Percentiles rank a stretch among this genome's conserved stretches.
Evolutionary conservation across 2,797 vertebrate genomes (phyloP).

Genomic region (Taeniopygia guttata): DNA sequence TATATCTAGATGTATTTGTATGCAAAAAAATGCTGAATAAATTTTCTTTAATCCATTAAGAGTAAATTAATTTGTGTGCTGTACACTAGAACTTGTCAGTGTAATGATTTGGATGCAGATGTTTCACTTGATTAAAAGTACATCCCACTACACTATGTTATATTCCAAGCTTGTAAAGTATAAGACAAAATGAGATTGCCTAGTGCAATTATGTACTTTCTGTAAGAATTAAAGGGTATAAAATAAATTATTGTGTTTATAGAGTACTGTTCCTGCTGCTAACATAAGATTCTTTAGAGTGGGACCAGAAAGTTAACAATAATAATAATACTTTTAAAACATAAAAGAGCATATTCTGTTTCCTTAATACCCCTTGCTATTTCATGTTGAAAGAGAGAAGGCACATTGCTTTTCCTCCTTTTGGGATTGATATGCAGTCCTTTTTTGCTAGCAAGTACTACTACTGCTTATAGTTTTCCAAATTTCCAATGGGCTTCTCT

Average conservation of each 20-base stretch:
- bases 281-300: background rate
- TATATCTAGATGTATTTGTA: background rate
- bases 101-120: background rate
- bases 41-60: background rate
- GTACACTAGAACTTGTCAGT: background rate
- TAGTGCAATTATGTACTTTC: background rate
- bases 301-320: background rate
- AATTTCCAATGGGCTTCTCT: background rate
- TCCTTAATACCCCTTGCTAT: background rate
- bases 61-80: background rate
- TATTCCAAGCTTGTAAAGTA: background rate
- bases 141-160: background rate
- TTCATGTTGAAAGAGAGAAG: background rate
- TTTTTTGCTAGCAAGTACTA: background rate
- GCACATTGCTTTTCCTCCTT: background rate
- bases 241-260: background rate
- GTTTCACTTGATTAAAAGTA: background rate
- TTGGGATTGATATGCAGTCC: background rate
- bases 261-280: background rate
- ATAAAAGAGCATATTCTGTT: background rate
- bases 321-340: too few relatives aligned
- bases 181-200: background rate
- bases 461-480: background rate
- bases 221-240: background rate
- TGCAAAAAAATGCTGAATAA: background rate